phyloP scores from a whole-genome alignment of 1,140 invertebrate genomes.

The Hyphantria cunea region DNA sequence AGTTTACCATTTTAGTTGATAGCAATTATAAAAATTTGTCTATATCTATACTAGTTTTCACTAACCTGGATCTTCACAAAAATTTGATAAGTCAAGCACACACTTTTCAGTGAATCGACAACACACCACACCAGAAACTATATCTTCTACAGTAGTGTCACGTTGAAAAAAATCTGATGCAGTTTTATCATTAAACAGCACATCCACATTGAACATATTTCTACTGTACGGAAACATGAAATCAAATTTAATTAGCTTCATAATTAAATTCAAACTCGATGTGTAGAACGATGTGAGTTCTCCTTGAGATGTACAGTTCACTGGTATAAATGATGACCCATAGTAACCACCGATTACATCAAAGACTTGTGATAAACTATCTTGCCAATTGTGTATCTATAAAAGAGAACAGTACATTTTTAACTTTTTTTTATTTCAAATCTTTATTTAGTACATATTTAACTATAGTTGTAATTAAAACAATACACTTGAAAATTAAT shows the following conservation, averaged over 20 bases:
- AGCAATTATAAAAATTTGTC: background rate
- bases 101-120: constrained; percentile 53
- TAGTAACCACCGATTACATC: constrained; percentile 56
- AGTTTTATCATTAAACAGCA: constrained; percentile 65
- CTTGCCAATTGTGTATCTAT: constrained; percentile 63
- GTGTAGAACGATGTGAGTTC: constrained; percentile 59
- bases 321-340: constrained; percentile 48
- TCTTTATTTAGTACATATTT: no score
- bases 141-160: constrained; percentile 55
- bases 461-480: no score
- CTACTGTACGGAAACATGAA: constrained; percentile 63
- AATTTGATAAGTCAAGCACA: constrained; percentile 64
- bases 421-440: no score
- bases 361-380: constrained; percentile 47
- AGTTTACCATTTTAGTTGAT: no score
- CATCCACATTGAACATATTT: constrained; percentile 61
- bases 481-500: no score
- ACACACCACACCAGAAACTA: constrained; percentile 52
- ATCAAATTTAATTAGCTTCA: constrained; percentile 60
- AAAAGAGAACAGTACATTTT: constrained; percentile 13
- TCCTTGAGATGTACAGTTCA: constrained; percentile 46
- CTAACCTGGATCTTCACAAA: constrained; percentile 63
- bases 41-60: constrained; percentile 1
- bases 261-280: constrained; percentile 51
- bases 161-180: constrained; percentile 57